Conservation (phyloP, 2,888 invertebrate species). For the Trichacis sp. region DNA sequence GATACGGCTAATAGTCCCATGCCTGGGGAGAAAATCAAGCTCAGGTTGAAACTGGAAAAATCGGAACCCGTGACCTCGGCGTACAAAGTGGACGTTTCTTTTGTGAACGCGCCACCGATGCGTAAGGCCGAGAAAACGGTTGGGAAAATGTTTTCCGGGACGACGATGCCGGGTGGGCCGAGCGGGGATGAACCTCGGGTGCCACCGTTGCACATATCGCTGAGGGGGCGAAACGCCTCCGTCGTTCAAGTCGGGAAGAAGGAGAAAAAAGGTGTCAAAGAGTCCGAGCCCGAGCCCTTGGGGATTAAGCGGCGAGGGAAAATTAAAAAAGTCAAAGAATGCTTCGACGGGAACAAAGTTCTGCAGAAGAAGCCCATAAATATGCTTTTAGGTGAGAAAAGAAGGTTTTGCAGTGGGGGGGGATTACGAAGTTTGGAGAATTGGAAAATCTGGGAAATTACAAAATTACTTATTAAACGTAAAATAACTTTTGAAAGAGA, state of each 20-base stretch:
- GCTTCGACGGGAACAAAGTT: slow-evolving; percentile 62
- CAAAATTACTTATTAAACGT: too few relatives aligned
- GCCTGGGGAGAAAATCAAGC: slow-evolving; percentile 82
- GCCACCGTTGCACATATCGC: slow-evolving; percentile 88
- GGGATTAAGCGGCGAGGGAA: slow-evolving; percentile 67
- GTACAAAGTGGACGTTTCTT: slow-evolving; percentile 85
- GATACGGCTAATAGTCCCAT: slow-evolving; percentile 66
- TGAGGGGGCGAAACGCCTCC: slow-evolving; percentile 83
- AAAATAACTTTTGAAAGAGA: too few relatives aligned
- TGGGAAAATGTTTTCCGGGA: slow-evolving; percentile 68
- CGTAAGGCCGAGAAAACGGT: slow-evolving; percentile 70
- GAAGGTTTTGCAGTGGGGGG: too few relatives aligned
- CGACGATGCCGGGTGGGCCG: slow-evolving; percentile 53
- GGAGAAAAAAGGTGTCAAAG: slow-evolving; percentile 73
- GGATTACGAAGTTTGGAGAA: too few relatives aligned
- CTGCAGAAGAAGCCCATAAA: slow-evolving; percentile 65
- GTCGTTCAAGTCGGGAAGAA: slow-evolving; percentile 86
- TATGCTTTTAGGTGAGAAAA: slow-evolving; percentile 57
- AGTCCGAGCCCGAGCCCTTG: slow-evolving; percentile 65
- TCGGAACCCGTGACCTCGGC: slow-evolving; percentile 83
- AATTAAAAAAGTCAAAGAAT: slow-evolving; percentile 72
- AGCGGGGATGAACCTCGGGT: slow-evolving; percentile 80
- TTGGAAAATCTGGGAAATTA: too few relatives aligned
- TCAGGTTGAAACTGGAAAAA: slow-evolving; percentile 83
- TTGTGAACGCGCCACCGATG: slow-evolving; percentile 73